Evolutionary conservation across 1,140 invertebrate genomes (phyloP), one percentile per base, ranked within the genome.

Genomic region (Semibalanus balanoides): DNA sequence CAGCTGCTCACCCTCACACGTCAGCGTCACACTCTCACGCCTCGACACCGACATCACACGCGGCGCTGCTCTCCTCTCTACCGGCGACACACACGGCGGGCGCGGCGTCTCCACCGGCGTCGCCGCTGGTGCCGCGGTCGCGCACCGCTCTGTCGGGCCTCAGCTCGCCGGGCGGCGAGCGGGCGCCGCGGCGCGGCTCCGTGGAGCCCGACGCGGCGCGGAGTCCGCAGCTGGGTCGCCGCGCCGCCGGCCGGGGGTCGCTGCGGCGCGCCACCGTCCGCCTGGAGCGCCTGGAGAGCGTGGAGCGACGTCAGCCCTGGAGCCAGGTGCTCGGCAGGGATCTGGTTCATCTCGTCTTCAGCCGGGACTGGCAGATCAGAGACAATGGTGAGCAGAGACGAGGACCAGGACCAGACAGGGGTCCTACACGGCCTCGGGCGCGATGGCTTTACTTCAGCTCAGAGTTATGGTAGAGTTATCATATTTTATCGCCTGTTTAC

Each of bases 281-380:
- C 27, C 75, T 77, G 27, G 84, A 85, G 76, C 81, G 83, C 72
- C 80, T 79, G 30, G 78, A 79, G 17, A 79, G 79, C 17, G 83
- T 84, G 25, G 80, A 64, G 51, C 51, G 51, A 7, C 51, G 51
- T 25, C 51, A 79, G 30, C 81, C 82, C 7, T 86, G 84, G 84
- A 83, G 84, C 35, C 78, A 84, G 81, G 80, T 85, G 31, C 80
- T 86, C 72, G 84, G 85, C 28, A 81, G 83, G 72, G 84, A 86
- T 30, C 78, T 85, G 0, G 82, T 85, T 3, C 80, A 80, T 7
- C 85, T 83, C 77, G 80, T 86, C 35, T 84, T 85, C 78, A 83
- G 84, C 14, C 80, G 83, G 40, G 85, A 85, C 79, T 86, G 85
- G 85, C 82, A 81, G 11, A 82, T 85, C n/a, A 80, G 85, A 75